Evolutionary conservation across 2,113 vertebrate genomes (phyloP).

Genomic region (Haemorhous mexicanus): DNA sequence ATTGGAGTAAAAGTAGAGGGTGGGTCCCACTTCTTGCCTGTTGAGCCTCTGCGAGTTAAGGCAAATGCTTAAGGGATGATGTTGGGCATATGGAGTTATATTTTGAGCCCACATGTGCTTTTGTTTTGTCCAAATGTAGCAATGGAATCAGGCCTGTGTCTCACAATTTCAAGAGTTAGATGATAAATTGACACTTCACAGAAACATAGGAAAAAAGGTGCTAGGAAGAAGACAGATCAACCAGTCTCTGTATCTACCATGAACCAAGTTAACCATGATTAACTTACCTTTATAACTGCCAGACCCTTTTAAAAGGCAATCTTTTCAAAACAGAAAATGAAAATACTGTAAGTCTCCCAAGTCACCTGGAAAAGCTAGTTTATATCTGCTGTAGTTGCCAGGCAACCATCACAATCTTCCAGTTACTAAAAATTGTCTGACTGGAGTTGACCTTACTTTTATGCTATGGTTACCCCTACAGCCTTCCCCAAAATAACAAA

Average conservation of each 20-base stretch:
- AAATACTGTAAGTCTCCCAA: neutral
- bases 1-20: fast-evolving
- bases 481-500: slow-evolving; percentile 37
- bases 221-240: neutral
- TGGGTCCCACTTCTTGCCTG: neutral
- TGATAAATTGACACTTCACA: neutral
- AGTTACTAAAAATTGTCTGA: slow-evolving; percentile 59
- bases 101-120: neutral
- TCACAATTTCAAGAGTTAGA: neutral
- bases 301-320: neutral
- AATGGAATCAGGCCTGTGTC: neutral
- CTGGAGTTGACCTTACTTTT: slow-evolving; percentile 60
- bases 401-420: slow-evolving; percentile 44
- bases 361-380: slow-evolving; percentile 35
- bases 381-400: slow-evolving; percentile 24
- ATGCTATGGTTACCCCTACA: slow-evolving; percentile 36
- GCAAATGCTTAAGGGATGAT: neutral
- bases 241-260: neutral
- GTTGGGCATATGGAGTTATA: neutral
- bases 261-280: neutral
- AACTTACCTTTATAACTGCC: neutral
- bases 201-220: neutral
- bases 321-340: neutral
- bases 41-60: neutral
- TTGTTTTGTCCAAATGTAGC: neutral